phyloP scores from a whole-genome alignment of 1,140 invertebrate species.

The Oryzaephilus surinamensis region DNA sequence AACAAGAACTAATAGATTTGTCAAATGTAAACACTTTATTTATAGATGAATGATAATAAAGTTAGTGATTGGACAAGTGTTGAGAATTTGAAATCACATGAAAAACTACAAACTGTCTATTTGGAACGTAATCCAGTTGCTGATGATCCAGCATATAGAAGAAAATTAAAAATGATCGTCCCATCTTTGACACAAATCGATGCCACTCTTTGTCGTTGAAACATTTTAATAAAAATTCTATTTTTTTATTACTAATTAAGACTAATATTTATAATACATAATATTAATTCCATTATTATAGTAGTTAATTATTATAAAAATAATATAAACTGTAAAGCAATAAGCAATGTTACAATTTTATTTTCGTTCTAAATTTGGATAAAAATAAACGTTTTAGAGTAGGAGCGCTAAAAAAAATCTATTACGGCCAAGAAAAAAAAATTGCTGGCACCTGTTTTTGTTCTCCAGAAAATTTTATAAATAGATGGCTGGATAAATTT shows the following conservation, averaged over 20 bases:
- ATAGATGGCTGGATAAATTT: conserved; percentile 33
- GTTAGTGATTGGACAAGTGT: conserved; percentile 79
- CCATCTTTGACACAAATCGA: conserved; percentile 89
- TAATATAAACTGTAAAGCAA: not conserved
- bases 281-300: not conserved
- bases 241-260: conserved; percentile 1
- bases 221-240: not conserved
- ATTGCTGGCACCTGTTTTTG: conserved; percentile 33
- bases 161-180: conserved; percentile 81
- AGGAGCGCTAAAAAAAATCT: no score
- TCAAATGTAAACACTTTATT: conserved; percentile 7
- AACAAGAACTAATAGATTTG: not conserved
- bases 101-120: conserved; percentile 81
- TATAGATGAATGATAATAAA: conserved; percentile 87
- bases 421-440: no score
- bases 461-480: conserved; percentile 32
- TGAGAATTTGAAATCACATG: conserved; percentile 61
- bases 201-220: conserved; percentile 75
- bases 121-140: conserved; percentile 86
- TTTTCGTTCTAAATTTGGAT: conserved; percentile 12
- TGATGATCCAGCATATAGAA: conserved; percentile 74
- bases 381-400: conserved; percentile 8
- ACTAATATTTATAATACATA: not conserved
- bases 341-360: conserved; percentile 5
- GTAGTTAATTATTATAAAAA: not conserved